These are phyloP conservation scores for Capromys pilorides DNA, from an alignment of 2,797 vertebrate species.

Conservation along the genomic window DNA sequence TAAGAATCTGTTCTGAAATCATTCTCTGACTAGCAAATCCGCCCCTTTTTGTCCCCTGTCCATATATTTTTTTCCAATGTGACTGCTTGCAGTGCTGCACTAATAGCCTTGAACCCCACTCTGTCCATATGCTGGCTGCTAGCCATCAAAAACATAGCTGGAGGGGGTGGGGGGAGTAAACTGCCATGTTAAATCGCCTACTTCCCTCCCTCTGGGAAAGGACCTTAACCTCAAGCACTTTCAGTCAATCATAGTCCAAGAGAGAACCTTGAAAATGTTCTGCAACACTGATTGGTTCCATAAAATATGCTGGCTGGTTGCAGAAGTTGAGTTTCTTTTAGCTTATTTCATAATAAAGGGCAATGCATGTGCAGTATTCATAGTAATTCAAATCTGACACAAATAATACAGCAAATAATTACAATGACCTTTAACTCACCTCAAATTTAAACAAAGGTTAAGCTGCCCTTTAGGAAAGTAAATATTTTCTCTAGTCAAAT, in stretches of 20 bases:
- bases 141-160: constrained; percentile 77
- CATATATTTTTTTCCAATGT: constrained; percentile 61
- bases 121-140: constrained; percentile 54
- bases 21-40: constrained; percentile 1
- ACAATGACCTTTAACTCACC: constrained; percentile 86
- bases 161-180: constrained; percentile 29
- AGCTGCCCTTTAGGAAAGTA: constrained; percentile 88
- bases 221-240: constrained; percentile 81
- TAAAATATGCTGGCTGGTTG: constrained; percentile 82
- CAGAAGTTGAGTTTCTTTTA: constrained; percentile 80
- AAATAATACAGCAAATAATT: constrained; percentile 89
- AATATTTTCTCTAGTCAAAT: constrained; percentile 87
- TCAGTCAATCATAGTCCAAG: constrained; percentile 81
- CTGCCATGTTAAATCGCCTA: constrained; percentile 71
- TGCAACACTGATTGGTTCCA: constrained; percentile 80
- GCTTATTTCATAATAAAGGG: constrained; percentile 86
- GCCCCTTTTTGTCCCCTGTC: background rate
- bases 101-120: constrained; percentile 61
- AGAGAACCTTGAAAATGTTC: constrained; percentile 81
- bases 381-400: constrained; percentile 87
- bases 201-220: constrained; percentile 70
- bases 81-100: constrained; percentile 71
- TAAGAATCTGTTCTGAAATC: background rate
- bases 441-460: constrained; percentile 89
- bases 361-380: constrained; percentile 83